phyloP scores from a whole-genome alignment of 2,888 invertebrate genomes.

The Dolichomitus sp. region DNA sequence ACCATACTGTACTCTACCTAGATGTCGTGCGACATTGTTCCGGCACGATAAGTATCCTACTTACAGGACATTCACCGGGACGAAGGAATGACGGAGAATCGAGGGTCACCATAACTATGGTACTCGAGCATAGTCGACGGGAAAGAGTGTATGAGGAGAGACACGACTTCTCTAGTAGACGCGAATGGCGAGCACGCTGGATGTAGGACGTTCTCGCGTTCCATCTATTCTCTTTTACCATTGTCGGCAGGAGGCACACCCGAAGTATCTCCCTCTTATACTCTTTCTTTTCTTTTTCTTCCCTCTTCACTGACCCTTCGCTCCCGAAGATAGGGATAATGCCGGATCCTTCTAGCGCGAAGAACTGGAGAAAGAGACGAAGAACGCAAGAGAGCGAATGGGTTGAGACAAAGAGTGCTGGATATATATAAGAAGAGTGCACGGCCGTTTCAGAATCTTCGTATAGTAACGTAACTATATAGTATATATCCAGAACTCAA shows the following conservation, averaged over 20 bases:
- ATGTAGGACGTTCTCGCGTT: conserved; percentile 20
- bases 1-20: not conserved
- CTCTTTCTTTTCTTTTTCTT: conserved; percentile 51
- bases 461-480: conserved; percentile 23
- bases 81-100: conserved; percentile 34
- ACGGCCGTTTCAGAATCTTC: conserved; percentile 34
- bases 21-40: conserved; percentile 35
- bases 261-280: conserved; percentile 62
- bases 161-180: conserved; percentile 43
- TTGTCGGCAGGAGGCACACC: conserved; percentile 48
- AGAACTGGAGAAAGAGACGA: conserved; percentile 41
- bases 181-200: conserved; percentile 46
- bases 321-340: conserved; percentile 56
- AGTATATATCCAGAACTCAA: conserved; percentile 41
- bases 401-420: conserved; percentile 46
- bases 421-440: conserved; percentile 36
- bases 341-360: conserved; percentile 42
- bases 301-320: conserved; percentile 59
- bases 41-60: conserved; percentile 40
- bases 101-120: conserved; percentile 18
- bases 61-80: conserved; percentile 35
- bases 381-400: conserved; percentile 42
- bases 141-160: conserved; percentile 1
- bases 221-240: conserved; percentile 36
- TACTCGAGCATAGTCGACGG: conserved; percentile 17